Evolutionary conservation across 1,140 invertebrate genomes (phyloP).

Genomic region (Zaprionus gabonicus): DNA sequence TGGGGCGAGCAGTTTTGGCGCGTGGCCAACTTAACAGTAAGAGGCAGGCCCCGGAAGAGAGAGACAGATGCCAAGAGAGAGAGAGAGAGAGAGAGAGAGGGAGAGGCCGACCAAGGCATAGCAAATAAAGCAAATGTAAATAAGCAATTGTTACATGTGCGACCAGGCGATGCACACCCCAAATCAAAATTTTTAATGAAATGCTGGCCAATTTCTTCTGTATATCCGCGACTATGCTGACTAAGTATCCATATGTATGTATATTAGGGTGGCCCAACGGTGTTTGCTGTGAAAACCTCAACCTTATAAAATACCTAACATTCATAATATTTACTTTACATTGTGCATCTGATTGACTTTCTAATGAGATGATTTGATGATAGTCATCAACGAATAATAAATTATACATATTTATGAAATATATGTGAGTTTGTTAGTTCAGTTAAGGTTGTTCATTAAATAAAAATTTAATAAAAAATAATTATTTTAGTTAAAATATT

Average conservation of each 20-base stretch:
- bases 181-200: constrained; percentile 33
- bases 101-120: constrained; percentile 6
- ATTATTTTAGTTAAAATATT: too few species aligned
- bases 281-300: background rate
- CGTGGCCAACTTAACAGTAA: constrained; percentile 61
- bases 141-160: constrained; percentile 34
- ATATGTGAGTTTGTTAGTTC: background rate
- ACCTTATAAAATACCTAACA: background rate
- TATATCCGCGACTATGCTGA: background rate
- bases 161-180: background rate
- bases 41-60: background rate
- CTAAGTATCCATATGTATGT: constrained; percentile 6
- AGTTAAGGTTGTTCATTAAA: background rate
- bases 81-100: constrained; percentile 18
- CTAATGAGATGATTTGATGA: background rate
- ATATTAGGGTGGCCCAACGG: background rate
- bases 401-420: background rate
- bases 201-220: constrained; percentile 28
- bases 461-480: background rate
- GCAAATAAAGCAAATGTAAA: constrained; percentile 41
- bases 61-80: background rate
- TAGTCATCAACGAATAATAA: background rate
- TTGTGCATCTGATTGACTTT: background rate
- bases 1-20: constrained; percentile 56
- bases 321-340: background rate